These are phyloP conservation scores for Varroa destructor DNA, from an alignment of 1,140 invertebrate species.

Conservation along the genomic window DNA sequence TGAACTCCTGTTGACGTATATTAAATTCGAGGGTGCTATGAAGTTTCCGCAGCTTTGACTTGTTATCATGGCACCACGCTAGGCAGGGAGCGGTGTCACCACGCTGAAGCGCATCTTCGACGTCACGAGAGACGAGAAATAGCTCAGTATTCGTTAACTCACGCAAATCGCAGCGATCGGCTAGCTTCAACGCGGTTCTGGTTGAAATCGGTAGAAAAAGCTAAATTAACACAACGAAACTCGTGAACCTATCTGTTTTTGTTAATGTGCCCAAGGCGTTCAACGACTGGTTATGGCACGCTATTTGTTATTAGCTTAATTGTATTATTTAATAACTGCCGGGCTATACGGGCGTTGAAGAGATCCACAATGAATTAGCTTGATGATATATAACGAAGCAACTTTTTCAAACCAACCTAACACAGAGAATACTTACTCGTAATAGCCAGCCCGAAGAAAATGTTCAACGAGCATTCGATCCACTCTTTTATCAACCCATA, in stretches of 20 bases:
- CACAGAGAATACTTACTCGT: slow-evolving; percentile 50
- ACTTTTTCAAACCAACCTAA: too few species aligned
- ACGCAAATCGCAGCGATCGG: slow-evolving; percentile 17
- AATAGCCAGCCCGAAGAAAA: slow-evolving; percentile 86
- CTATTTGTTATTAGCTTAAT: too few species aligned
- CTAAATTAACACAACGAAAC: not conserved
- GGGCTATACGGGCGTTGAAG: too few species aligned
- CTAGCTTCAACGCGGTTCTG: slow-evolving; percentile 43
- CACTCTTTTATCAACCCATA: slow-evolving; percentile 69
- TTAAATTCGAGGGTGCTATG: slow-evolving; percentile 61
- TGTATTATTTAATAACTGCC: too few species aligned
- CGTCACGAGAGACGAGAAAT: slow-evolving; percentile 74
- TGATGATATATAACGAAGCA: slow-evolving; percentile 1
- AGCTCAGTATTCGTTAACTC: slow-evolving; percentile 76
- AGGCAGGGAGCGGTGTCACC: slow-evolving; percentile 75
- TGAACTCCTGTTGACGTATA: slow-evolving; percentile 82
- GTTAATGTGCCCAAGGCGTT: too few species aligned
- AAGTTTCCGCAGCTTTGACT: slow-evolving; percentile 82
- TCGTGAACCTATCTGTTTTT: too few species aligned
- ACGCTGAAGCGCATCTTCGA: slow-evolving; percentile 53
- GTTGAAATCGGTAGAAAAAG: slow-evolving; percentile 31
- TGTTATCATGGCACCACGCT: slow-evolving; percentile 94
- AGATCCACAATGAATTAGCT: slow-evolving; percentile 25
- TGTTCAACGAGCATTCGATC: slow-evolving; percentile 93
- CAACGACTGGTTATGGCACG: too few species aligned